Evolutionary conservation across 2,113 vertebrate species (phyloP), one percentile per base, ranked within the genome.

Genomic region (Catharus fuscescens): DNA sequence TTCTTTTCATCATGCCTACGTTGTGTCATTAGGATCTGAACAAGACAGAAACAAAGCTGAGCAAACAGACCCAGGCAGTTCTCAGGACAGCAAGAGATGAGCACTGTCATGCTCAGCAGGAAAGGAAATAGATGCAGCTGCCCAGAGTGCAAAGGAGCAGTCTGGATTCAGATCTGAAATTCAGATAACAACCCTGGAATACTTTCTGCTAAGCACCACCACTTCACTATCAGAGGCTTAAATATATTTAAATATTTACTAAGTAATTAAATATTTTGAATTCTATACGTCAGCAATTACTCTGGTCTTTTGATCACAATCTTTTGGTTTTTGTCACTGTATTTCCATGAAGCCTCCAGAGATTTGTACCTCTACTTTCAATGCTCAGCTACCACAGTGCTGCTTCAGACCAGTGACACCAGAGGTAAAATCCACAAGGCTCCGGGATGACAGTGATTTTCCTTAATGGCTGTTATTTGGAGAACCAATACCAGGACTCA

Each of bases 261-360:
- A 71, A 59, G 18, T 87, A 92, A 85, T 56, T 91, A 85, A 77
- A 83, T 90, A 88, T 92, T 96, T 85, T 72, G 66, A 85, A 80
- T 65, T 85, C 44, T 72, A n/a, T 60, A 44, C 3, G 7, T 60
- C 44, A 86, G 64, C 67, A 90, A 92, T 91, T 96, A 72, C 81
- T 90, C 71, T 73, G 42, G 32, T 64, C 64, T 93, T 92, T 91
- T 81, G 59, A 86, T 93, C 19, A 40, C 0, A 2, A 72, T 17
- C 47, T 96, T 91, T 93, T 74, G 25, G 71, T 38, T 86, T 92
- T 76, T 95, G 78, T 50, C 57, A 42, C 18, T 42, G 8, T 64
- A 52, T 81, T 95, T 88, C 65, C 73, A 77, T 73, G 32, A 90
- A 89, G 25, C 15, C 90, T 88, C n/a, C 13, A 61, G 44, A 93